Conservation (phyloP, 2,113 vertebrate genomes). For the Vireo altiloquus region DNA sequence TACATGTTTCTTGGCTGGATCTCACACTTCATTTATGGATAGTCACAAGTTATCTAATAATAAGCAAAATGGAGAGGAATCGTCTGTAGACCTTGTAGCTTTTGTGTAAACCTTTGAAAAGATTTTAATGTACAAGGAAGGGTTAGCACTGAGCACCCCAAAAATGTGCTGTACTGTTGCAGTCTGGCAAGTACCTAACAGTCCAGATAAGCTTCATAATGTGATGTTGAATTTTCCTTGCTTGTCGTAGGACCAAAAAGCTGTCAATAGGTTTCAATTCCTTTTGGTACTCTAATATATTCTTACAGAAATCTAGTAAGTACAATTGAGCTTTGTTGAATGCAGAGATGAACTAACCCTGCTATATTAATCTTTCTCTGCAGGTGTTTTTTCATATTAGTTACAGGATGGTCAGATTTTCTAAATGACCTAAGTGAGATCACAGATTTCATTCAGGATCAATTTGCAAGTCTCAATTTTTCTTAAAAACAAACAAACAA, state of each 20-base stretch:
- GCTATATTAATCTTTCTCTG: neutral
- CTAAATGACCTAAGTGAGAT: neutral
- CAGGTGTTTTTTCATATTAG: neutral
- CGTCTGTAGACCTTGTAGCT: neutral
- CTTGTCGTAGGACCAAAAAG: neutral
- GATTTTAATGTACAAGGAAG: neutral
- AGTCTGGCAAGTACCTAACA: neutral
- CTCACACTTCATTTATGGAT: neutral
- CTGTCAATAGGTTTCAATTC: neutral
- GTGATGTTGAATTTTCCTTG: neutral
- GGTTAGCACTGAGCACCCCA: neutral
- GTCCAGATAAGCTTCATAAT: neutral
- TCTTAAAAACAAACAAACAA: neutral
- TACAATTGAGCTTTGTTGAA: neutral
- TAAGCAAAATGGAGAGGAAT: neutral
- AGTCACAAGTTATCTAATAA: neutral
- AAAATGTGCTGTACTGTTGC: neutral
- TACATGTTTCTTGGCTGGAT: neutral
- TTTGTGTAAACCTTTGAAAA: neutral
- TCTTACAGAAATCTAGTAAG: neutral
- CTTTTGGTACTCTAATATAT: neutral
- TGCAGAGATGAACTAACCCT: neutral
- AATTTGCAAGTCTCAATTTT: neutral
- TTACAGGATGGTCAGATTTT: neutral
- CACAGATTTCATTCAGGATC: neutral